Evolutionary conservation across 1,140 invertebrate species (phyloP).

Genomic region (Trichoplusia ni): DNA sequence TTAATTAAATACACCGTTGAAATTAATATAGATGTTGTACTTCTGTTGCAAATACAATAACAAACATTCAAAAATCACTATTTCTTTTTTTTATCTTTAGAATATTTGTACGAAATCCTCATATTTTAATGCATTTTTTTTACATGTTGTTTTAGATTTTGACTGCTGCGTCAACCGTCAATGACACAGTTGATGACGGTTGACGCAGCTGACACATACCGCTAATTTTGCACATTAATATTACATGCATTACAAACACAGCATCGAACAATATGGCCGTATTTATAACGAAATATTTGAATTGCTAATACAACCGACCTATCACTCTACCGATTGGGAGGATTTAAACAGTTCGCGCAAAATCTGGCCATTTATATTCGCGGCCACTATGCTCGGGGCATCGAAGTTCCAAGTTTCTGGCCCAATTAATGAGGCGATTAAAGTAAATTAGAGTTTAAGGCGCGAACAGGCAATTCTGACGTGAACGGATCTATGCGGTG

Average conservation of each 20-base stretch:
- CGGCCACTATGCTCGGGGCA: slow-evolving; percentile 52
- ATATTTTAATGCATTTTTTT: no score
- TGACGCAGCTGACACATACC: no score
- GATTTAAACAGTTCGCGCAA: slow-evolving; percentile 51
- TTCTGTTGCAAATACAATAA: no score
- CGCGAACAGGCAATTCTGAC: slow-evolving; percentile 58
- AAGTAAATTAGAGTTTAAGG: slow-evolving; percentile 65
- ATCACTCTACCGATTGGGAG: slow-evolving; percentile 24
- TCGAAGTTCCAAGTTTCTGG: slow-evolving; percentile 65
- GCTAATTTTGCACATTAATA: background rate
- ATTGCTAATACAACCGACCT: slow-evolving; percentile 30
- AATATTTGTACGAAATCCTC: no score
- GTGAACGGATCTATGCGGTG: slow-evolving; percentile 38
- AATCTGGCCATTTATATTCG: slow-evolving; percentile 70
- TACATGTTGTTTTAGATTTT: no score
- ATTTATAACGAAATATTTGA: slow-evolving; percentile 12
- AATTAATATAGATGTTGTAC: no score
- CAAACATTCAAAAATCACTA: no score
- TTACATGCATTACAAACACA: background rate
- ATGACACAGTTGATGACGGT: no score
- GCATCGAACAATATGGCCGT: background rate
- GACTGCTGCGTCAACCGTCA: no score
- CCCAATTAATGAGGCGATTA: slow-evolving; percentile 75
- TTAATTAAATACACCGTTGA: no score
- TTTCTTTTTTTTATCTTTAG: no score